Evolutionary conservation across 2,797 vertebrate species (phyloP).

Genomic region (Oreortyx pictus): DNA sequence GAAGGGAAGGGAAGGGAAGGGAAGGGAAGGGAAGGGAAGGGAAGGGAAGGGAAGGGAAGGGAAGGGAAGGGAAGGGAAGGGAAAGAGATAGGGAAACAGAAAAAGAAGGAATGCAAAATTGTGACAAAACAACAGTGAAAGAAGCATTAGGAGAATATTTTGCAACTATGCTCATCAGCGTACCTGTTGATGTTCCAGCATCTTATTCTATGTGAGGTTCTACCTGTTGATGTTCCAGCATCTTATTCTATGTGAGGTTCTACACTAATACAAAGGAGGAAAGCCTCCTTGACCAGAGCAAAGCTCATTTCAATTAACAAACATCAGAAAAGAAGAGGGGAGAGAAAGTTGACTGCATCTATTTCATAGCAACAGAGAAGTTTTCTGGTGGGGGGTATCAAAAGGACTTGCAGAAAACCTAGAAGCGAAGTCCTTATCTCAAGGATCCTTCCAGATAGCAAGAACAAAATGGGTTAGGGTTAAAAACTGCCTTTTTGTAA

Average conservation of each 20-base stretch:
- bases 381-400: not conserved
- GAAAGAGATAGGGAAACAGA: not conserved
- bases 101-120: not conserved
- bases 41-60: too few relatives aligned
- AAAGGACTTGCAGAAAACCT: not conserved
- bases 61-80: too few relatives aligned
- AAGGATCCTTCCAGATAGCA: not conserved
- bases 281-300: not conserved
- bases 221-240: not conserved
- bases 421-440: not conserved
- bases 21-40: too few relatives aligned
- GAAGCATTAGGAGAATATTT: not conserved
- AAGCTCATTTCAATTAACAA: not conserved
- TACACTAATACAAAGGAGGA: not conserved
- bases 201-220: not conserved
- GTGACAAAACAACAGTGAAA: not conserved
- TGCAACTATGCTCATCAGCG: not conserved
- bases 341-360: not conserved
- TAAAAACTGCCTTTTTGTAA: not conserved
- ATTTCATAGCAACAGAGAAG: not conserved
- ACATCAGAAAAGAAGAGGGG: not conserved
- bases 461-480: accelerated
- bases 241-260: not conserved
- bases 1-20: too few relatives aligned
- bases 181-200: not conserved